Evolutionary conservation across 1,140 invertebrate genomes (phyloP).

Genomic region (Diprion similis): DNA sequence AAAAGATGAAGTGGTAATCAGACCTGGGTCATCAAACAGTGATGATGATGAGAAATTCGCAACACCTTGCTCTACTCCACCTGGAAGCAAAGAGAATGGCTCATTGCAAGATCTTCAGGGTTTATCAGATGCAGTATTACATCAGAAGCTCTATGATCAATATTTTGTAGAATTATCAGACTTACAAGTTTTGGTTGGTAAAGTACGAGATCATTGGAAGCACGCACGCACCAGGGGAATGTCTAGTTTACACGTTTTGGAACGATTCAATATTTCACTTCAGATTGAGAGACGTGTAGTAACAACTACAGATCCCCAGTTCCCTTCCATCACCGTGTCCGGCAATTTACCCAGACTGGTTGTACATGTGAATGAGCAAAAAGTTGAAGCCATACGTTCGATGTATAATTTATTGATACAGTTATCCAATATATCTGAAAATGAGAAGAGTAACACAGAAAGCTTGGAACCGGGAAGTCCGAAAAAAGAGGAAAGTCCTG

Average conservation of each 20-base stretch:
- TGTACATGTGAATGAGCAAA: slow-evolving; percentile 89
- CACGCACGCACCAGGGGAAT: slow-evolving; percentile 83
- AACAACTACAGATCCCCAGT: slow-evolving; percentile 83
- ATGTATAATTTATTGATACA: slow-evolving; percentile 57
- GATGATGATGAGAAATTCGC: slow-evolving; percentile 74
- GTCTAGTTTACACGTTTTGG: slow-evolving; percentile 85
- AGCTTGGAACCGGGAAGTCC: slow-evolving; percentile 63
- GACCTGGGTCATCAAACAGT: slow-evolving; percentile 43
- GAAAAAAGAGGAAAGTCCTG: slow-evolving; percentile 41
- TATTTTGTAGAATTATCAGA: slow-evolving; percentile 86
- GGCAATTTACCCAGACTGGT: slow-evolving; percentile 87
- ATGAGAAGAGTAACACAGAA: slow-evolving; percentile 33
- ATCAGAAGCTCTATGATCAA: slow-evolving; percentile 81
- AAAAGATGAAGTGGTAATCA: slow-evolving; percentile 29
- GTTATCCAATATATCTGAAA: slow-evolving; percentile 34
- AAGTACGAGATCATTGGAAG: slow-evolving; percentile 88
- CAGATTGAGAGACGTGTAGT: slow-evolving; percentile 81
- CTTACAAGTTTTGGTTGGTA: slow-evolving; percentile 87
- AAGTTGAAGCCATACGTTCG: slow-evolving; percentile 72
- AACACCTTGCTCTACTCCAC: slow-evolving; percentile 92
- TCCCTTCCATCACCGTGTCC: slow-evolving; percentile 81
- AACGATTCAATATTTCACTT: slow-evolving; percentile 89
- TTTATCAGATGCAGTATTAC: slow-evolving; percentile 71
- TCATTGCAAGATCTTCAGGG: slow-evolving; percentile 56
- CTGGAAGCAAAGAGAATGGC: slow-evolving; percentile 74